Conservation (phyloP, 2,888 invertebrate genomes). For the Ypsolopha scabrella region DNA sequence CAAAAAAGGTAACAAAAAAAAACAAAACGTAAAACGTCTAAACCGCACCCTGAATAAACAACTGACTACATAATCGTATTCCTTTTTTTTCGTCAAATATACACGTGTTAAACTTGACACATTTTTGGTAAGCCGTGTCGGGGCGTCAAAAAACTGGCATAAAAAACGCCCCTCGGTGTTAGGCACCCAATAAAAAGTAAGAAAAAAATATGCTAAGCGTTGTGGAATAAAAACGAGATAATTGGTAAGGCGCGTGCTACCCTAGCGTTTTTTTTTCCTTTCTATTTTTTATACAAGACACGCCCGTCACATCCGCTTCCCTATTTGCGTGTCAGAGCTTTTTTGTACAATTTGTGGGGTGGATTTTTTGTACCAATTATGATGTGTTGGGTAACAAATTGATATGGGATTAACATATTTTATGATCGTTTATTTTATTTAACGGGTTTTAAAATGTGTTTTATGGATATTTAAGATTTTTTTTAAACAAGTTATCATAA, state of each 20-base stretch:
- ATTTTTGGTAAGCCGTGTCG: conserved; percentile 26
- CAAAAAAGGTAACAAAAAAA: conserved; percentile 16
- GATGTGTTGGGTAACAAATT: conserved; percentile 6
- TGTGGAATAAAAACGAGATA: conserved; percentile 46
- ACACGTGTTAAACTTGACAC: conserved; percentile 47
- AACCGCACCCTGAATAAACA: conserved; percentile 35
- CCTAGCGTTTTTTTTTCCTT: conserved; percentile 40
- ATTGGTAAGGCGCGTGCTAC: conserved; percentile 58
- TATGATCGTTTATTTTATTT: neutral
- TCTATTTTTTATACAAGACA: conserved; percentile 9
- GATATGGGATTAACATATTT: neutral
- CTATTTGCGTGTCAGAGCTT: conserved; percentile 23
- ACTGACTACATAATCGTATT: conserved; percentile 3
- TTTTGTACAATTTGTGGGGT: conserved; percentile 30
- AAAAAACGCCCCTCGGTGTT: conserved; percentile 53
- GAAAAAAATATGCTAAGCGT: conserved; percentile 37
- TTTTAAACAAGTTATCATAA: too few species aligned
- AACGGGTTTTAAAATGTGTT: too few species aligned
- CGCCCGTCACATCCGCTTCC: conserved; percentile 18
- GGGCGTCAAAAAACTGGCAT: conserved; percentile 16
- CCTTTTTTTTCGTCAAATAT: conserved; percentile 17
- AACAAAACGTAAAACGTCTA: conserved; percentile 15
- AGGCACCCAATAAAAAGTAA: conserved; percentile 46
- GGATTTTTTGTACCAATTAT: conserved; percentile 58
- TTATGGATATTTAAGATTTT: too few species aligned